A percentile compares a stretch with the other conserved stretches of the same genome.
Evolutionary conservation across 2,113 vertebrate species (phyloP).

Genomic region (Heterochromis multidens): DNA sequence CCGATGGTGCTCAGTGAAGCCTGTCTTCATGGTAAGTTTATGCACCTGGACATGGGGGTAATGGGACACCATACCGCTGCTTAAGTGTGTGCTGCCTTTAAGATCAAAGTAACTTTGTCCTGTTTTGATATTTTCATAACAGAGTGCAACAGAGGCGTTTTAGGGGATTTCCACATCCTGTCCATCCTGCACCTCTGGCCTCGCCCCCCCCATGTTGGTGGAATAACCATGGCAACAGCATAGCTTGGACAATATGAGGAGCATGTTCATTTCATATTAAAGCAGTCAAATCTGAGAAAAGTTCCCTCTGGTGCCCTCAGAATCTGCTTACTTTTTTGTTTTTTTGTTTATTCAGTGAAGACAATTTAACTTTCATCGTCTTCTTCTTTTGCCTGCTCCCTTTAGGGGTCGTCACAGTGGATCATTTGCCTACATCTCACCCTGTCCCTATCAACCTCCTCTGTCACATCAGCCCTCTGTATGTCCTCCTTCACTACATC

Average conservation of each 20-base stretch:
- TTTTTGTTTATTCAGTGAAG: no score
- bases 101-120: background rate
- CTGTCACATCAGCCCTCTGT: no score
- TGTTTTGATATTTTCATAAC: background rate
- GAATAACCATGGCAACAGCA: background rate
- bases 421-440: background rate
- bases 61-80: accelerated
- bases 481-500: no score
- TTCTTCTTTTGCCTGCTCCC: no score
- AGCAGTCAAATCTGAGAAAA: background rate
- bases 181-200: background rate
- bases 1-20: accelerated
- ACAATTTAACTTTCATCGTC: no score
- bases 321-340: background rate
- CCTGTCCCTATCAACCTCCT: accelerated
- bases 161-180: accelerated
- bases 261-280: background rate
- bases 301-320: background rate
- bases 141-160: accelerated
- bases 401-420: background rate
- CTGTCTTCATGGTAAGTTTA: background rate
- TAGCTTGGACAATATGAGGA: background rate
- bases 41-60: background rate
- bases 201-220: background rate
- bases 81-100: background rate